phyloP scores from a whole-genome alignment of 1,140 invertebrate genomes.

The Drosophila bifasciata region DNA sequence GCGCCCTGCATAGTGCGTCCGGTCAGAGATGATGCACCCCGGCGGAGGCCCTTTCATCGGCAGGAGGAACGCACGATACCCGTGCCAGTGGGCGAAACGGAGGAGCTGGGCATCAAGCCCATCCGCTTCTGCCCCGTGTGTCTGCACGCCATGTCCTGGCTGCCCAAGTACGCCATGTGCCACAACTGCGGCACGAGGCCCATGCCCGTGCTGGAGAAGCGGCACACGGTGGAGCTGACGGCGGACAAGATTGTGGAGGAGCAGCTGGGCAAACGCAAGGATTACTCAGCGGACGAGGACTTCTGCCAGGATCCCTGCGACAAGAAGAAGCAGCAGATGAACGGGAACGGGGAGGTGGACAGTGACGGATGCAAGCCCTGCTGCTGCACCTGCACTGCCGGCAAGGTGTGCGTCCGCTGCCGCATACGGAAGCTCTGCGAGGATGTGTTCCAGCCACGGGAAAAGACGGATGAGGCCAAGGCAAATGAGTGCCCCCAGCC shows the following conservation, averaged over 20 bases:
- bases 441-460: conserved; percentile 48
- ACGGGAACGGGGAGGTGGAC: background rate
- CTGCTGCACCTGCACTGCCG: conserved; percentile 57
- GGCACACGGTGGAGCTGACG: conserved; percentile 2
- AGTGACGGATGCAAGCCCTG: conserved; percentile 16
- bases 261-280: conserved; percentile 13
- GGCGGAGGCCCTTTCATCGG: too few relatives aligned
- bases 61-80: conserved; percentile 25
- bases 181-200: conserved; percentile 46
- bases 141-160: conserved; percentile 59
- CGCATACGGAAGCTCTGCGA: conserved; percentile 57
- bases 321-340: background rate
- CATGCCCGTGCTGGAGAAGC: conserved; percentile 17
- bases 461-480: background rate
- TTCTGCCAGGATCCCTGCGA: conserved; percentile 36
- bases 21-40: too few relatives aligned
- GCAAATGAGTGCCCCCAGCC: conserved; percentile 9
- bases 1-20: background rate
- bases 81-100: conserved; percentile 30
- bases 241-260: conserved; percentile 47
- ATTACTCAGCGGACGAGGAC: background rate
- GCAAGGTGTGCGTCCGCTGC: conserved; percentile 60
- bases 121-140: conserved; percentile 64
- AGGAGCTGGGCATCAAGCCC: conserved; percentile 30
- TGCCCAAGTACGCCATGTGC: conserved; percentile 55